These are phyloP conservation scores for Papilio protenor DNA, from an alignment of 2,888 invertebrate genomes.

Conservation along the genomic window DNA sequence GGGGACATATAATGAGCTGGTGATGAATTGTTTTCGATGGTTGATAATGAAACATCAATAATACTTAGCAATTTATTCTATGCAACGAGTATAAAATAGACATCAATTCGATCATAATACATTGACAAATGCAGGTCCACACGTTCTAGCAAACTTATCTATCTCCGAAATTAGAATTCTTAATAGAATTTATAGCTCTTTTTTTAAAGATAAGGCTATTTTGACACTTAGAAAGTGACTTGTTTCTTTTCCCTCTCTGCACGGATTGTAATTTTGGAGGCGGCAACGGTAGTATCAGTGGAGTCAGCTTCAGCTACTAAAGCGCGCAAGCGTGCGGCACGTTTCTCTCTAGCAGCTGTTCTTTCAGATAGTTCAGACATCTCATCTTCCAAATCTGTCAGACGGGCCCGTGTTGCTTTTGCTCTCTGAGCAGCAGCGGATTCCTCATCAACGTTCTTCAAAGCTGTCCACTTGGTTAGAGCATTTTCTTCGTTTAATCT, in stretches of 20 bases:
- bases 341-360: conserved; percentile 88
- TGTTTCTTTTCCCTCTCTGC: conserved; percentile 79
- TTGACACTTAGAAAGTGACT: conserved; percentile 73
- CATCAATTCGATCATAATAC: conserved; percentile 68
- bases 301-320: conserved; percentile 86
- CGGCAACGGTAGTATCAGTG: conserved; percentile 64
- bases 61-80: conserved; percentile 74
- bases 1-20: no score
- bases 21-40: no score
- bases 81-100: conserved; percentile 74
- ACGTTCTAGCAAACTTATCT: conserved; percentile 69
- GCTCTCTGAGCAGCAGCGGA: conserved; percentile 87
- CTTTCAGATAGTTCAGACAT: conserved; percentile 89
- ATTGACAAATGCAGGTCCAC: conserved; percentile 73
- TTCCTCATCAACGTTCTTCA: conserved; percentile 76
- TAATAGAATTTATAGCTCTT: conserved; percentile 49
- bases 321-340: conserved; percentile 88
- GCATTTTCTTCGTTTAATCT: conserved; percentile 72
- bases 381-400: conserved; percentile 89
- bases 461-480: conserved; percentile 87
- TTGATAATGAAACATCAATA: conserved; percentile 71
- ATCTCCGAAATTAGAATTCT: conserved; percentile 56
- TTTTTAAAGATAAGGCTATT: conserved; percentile 50
- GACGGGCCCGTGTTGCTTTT: conserved; percentile 86
- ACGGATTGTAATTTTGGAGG: conserved; percentile 73